Percentiles rank a stretch among this genome's conserved stretches.
These are phyloP conservation scores for Stylophora pistillata DNA, from an alignment of 64 coral and sea anemone genomes.

Conservation along the genomic window DNA sequence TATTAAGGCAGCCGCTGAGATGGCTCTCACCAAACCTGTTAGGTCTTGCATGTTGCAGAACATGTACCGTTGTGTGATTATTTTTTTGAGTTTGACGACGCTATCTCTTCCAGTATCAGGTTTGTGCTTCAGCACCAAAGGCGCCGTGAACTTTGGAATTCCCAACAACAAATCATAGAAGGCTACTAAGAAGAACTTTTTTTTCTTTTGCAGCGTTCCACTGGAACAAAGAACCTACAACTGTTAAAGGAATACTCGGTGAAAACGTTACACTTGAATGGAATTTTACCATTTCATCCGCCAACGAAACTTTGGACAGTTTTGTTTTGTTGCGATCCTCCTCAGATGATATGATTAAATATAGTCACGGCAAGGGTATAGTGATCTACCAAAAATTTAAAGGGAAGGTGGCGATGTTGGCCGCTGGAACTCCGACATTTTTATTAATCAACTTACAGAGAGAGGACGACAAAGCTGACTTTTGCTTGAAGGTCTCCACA, in stretches of 20 bases:
- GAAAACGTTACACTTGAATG: constrained; percentile 15
- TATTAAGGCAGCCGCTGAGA: no score
- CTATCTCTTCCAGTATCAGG: neutral
- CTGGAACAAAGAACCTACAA: neutral
- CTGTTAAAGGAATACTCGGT: constrained; percentile 9
- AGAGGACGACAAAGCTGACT: neutral
- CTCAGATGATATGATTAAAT: neutral
- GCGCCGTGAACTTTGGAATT: neutral
- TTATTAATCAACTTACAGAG: neutral
- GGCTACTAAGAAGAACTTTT: neutral
- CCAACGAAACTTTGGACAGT: neutral
- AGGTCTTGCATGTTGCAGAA: no score
- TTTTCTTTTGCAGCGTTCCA: constrained; percentile 4
- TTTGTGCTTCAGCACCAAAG: neutral
- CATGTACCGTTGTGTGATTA: no score
- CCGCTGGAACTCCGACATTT: neutral
- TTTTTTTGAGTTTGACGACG: no score
- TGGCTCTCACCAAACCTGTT: no score
- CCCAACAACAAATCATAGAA: neutral
- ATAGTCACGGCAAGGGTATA: neutral
- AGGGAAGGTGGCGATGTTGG: neutral
- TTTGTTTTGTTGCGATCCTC: neutral
- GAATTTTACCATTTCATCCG: neutral
- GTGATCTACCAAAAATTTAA: neutral
- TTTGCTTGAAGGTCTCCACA: neutral